Evolutionary conservation across 92 coral and sea anemone species (phyloP).

Genomic region (Actinostola sp.): DNA sequence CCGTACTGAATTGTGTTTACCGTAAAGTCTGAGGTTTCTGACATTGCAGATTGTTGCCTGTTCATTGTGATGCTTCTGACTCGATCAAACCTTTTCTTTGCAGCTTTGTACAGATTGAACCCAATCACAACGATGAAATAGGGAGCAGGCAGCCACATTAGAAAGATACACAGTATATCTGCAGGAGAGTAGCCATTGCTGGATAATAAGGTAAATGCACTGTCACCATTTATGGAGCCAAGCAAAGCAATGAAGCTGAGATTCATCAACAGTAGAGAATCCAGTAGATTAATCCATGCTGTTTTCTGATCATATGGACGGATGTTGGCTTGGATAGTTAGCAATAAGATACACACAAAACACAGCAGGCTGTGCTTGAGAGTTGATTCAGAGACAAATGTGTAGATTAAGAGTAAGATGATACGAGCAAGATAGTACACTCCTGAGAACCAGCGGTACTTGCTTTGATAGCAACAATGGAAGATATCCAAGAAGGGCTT

Average conservation of each 20-base stretch:
- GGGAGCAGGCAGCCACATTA: slow-evolving; percentile 60
- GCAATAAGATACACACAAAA: slow-evolving; percentile 21
- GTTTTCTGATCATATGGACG: slow-evolving; percentile 38
- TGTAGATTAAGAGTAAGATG: slow-evolving; percentile 27
- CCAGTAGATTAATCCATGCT: slow-evolving; percentile 37
- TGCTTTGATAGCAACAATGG: slow-evolving; percentile 42
- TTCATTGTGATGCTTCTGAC: not conserved
- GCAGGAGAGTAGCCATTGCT: slow-evolving; percentile 28
- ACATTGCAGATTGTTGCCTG: not conserved
- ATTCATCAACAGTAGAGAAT: slow-evolving; percentile 39
- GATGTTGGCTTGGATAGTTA: slow-evolving; percentile 51
- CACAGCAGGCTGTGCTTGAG: slow-evolving; percentile 35
- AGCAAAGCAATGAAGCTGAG: slow-evolving; percentile 44
- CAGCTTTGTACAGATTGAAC: slow-evolving; percentile 9
- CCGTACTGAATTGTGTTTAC: too few relatives aligned
- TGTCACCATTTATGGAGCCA: slow-evolving; percentile 39
- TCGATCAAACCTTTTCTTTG: slow-evolving; percentile 16
- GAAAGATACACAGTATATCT: slow-evolving; percentile 23
- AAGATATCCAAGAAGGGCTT: slow-evolving; percentile 47
- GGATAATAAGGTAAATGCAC: slow-evolving; percentile 15
- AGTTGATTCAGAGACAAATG: slow-evolving; percentile 17
- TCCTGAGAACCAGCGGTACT: slow-evolving; percentile 58
- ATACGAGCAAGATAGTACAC: slow-evolving; percentile 58
- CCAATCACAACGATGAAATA: slow-evolving; percentile 35
- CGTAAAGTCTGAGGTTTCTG: slow-evolving; percentile 9